Conservation (phyloP, 1,140 invertebrate genomes). For the Drosophila cardini region DNA sequence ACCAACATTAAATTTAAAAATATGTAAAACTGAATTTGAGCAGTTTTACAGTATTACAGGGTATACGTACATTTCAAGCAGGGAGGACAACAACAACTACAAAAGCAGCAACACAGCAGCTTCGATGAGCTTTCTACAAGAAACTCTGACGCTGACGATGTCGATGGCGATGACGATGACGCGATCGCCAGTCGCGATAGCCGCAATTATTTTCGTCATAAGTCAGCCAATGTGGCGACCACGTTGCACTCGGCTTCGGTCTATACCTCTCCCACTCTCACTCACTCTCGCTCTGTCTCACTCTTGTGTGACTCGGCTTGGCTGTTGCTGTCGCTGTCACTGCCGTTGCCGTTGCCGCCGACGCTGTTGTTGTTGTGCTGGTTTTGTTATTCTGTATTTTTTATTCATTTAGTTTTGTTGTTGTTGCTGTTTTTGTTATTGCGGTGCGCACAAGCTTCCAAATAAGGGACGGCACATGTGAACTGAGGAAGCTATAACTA, state of each 20-base stretch:
- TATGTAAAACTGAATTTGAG: background rate
- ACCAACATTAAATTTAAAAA: too few species aligned
- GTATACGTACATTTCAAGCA: slow-evolving; percentile 1
- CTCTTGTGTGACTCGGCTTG: slow-evolving; percentile 39
- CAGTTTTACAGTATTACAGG: background rate
- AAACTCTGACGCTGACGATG: slow-evolving; percentile 28
- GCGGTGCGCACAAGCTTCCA: slow-evolving; percentile 79
- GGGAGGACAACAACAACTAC: slow-evolving; percentile 14
- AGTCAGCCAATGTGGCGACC: slow-evolving; percentile 79
- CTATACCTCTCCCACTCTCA: slow-evolving; percentile 6
- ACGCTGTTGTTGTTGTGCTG: slow-evolving; percentile 43
- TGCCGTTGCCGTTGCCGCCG: slow-evolving; percentile 6
- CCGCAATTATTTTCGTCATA: slow-evolving; percentile 82
- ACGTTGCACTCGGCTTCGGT: slow-evolving; percentile 52
- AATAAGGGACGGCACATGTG: slow-evolving; percentile 85
- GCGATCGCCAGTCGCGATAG: slow-evolving; percentile 76
- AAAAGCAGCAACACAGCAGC: background rate
- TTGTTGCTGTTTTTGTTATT: background rate
- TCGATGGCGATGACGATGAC: slow-evolving; percentile 65
- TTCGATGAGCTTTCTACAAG: slow-evolving; percentile 65
- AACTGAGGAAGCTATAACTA: slow-evolving; percentile 84
- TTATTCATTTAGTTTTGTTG: slow-evolving; percentile 13
- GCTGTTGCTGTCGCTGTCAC: slow-evolving; percentile 9
- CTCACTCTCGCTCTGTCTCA: background rate
- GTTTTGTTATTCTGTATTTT: slow-evolving; percentile 30